Evolutionary conservation across 2,888 invertebrate genomes (phyloP).

Genomic region (Cylindroiulus punctatus): DNA sequence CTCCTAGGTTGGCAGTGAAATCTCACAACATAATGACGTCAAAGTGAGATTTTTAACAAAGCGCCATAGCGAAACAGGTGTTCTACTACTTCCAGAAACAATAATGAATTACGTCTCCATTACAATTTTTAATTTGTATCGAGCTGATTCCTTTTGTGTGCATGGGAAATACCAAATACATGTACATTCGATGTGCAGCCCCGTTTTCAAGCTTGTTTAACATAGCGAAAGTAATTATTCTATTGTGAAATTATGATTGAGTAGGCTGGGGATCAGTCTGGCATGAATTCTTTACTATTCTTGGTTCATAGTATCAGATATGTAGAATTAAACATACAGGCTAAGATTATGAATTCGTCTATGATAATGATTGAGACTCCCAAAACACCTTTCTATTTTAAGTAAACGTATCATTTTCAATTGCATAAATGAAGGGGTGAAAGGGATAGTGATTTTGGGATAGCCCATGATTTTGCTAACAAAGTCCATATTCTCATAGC

Average conservation of each 20-base stretch:
- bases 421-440: no score
- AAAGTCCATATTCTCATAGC: no score
- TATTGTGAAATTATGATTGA: neutral
- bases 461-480: no score
- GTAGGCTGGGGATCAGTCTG: neutral
- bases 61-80: neutral
- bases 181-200: neutral
- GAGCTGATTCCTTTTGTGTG: neutral
- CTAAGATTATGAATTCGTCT: no score
- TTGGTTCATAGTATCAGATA: neutral
- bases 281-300: constrained; percentile 2
- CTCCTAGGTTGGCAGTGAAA: neutral
- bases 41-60: neutral
- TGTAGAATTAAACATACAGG: no score
- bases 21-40: neutral
- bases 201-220: neutral
- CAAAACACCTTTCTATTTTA: no score
- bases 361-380: no score
- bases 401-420: no score
- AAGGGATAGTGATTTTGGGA: no score
- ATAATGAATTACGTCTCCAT: neutral
- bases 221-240: neutral
- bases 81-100: neutral
- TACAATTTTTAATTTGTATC: neutral
- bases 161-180: neutral